These are phyloP conservation scores for Triplophysa rosa DNA, from an alignment of 2,113 vertebrate species.

Conservation along the genomic window DNA sequence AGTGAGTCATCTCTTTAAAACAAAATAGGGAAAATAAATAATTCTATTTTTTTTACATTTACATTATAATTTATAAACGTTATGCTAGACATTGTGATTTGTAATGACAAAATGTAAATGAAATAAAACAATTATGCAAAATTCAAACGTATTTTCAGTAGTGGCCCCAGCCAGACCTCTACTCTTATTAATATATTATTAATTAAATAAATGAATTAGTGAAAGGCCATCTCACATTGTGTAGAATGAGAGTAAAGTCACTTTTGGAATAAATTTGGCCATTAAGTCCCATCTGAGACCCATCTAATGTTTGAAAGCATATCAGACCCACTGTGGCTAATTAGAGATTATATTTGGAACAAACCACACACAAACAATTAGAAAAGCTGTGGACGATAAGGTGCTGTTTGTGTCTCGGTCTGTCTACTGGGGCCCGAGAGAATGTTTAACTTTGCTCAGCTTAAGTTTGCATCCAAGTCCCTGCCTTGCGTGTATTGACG, in stretches of 20 bases:
- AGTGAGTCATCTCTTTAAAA: too few species aligned
- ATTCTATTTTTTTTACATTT: too few species aligned
- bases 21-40: too few species aligned
- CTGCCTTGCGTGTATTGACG: slow-evolving; percentile 44
- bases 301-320: not conserved
- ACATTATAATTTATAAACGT: too few species aligned
- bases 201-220: too few species aligned
- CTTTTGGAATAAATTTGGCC: not conserved
- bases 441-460: slow-evolving; percentile 1
- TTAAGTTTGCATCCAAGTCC: slow-evolving; percentile 36
- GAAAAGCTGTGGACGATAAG: slow-evolving; percentile 25
- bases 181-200: too few species aligned
- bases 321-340: slow-evolving; percentile 10
- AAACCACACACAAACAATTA: slow-evolving; percentile 27
- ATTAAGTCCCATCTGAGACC: not conserved
- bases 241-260: not conserved
- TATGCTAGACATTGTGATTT: too few species aligned
- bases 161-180: too few species aligned
- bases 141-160: too few species aligned
- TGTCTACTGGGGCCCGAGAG: not conserved
- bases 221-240: too few species aligned
- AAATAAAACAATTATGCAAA: too few species aligned
- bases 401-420: not conserved
- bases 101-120: too few species aligned
- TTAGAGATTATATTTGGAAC: slow-evolving; percentile 24